These are phyloP conservation scores for Amazonetta brasiliensis DNA, from an alignment of 2,797 vertebrate species.

Conservation along the genomic window DNA sequence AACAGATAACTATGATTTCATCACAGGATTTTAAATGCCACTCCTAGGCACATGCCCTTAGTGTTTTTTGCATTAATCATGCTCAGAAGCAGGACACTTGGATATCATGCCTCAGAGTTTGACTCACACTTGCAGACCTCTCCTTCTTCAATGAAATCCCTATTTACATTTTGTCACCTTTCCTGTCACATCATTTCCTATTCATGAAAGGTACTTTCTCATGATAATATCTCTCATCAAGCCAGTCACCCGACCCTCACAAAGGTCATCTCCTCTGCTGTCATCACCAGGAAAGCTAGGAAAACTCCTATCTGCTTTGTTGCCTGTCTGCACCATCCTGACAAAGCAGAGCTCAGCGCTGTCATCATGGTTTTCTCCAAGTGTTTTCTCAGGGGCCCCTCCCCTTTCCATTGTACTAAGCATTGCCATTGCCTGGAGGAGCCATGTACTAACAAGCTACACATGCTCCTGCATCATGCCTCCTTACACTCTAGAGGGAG, in stretches of 20 bases:
- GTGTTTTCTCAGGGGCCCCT: neutral
- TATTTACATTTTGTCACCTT: neutral
- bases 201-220: neutral
- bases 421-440: neutral
- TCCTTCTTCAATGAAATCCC: neutral
- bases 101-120: neutral
- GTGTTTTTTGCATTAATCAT: neutral
- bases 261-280: neutral
- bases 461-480: neutral
- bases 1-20: neutral
- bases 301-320: neutral
- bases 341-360: neutral
- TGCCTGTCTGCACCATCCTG: neutral
- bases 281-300: neutral
- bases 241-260: neutral
- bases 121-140: accelerated
- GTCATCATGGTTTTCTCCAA: neutral
- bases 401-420: neutral
- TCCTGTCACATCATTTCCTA: neutral
- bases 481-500: neutral
- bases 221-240: neutral
- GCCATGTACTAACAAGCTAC: accelerated
- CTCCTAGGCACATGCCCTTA: neutral
- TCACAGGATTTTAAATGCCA: neutral
- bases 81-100: neutral